Percentiles rank a stretch among this genome's conserved stretches.
Conservation (phyloP, 2,113 vertebrate genomes). For the Nothobranchius kuhntae region DNA sequence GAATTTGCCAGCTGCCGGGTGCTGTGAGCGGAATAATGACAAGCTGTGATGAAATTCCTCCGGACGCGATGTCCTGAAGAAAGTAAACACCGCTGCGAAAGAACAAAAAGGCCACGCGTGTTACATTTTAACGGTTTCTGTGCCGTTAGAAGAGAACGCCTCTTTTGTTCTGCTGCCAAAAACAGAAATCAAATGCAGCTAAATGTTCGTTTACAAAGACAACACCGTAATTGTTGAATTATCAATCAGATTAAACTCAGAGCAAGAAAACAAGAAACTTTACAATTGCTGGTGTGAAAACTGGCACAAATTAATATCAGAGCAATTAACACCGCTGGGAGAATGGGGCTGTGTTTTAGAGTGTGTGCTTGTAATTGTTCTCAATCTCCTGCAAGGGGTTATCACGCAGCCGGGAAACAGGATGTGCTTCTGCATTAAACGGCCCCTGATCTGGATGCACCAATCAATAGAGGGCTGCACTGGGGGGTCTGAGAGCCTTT, state of each 20-base stretch:
- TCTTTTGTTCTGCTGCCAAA: constrained; percentile 7
- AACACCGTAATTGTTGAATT: not conserved
- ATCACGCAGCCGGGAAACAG: constrained; percentile 47
- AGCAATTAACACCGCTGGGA: constrained; percentile 36
- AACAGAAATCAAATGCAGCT: constrained; percentile 8
- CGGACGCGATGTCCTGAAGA: constrained; percentile 42
- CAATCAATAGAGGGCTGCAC: constrained; percentile 64
- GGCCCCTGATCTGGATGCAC: constrained; percentile 66
- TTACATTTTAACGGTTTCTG: constrained; percentile 10
- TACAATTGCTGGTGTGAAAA: constrained; percentile 26
- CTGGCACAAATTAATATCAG: constrained; percentile 37
- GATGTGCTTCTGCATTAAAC: constrained; percentile 77
- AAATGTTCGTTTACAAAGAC: not conserved
- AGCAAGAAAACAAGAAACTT: constrained; percentile 1
- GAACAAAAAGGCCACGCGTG: constrained; percentile 42
- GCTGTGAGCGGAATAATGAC: constrained; percentile 69
- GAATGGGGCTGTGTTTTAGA: constrained; percentile 4
- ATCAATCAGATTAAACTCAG: not conserved
- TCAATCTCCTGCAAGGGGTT: constrained; percentile 38
- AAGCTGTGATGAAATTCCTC: constrained; percentile 66
- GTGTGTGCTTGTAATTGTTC: constrained; percentile 19
- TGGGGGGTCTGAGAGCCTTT: constrained; percentile 46
- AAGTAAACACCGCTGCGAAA: constrained; percentile 47
- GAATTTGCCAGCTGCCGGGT: constrained; percentile 69
- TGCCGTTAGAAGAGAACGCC: not conserved